Base-by-base conservation (phyloP, 35 echinoderm and acorn worm species). In the Ophiothrix spiculata region DNA sequence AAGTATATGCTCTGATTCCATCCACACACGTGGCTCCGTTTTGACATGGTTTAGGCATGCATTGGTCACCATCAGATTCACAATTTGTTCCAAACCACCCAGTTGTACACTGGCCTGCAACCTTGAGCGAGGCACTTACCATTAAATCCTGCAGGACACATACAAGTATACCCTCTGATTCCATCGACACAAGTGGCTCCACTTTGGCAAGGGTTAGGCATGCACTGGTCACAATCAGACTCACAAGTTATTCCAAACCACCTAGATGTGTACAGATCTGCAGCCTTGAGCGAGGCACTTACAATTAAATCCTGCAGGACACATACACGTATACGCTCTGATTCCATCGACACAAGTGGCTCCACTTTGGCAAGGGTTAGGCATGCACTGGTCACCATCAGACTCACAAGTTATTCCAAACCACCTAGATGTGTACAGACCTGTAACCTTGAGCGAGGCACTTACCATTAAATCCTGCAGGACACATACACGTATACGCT, bases 1-100 rank as follows among this genome's bases (percentile, higher is more conserved):
- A 91, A 21, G 64, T 40, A 49, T 85, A 86, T 8, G 64, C 36
- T 6, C 40, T 79, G 39, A 86, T 75, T 2, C 76, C 42, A 86
- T 86, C 78, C 15, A 81, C 38, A 34, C 90, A 91, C 32, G 83
- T 86, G 21, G 83, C 90, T 40, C 56, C 36, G 77, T 91, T 91
- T 10, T 12, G 56, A 86, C 90, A 91, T 15, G 83, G 90, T 12
- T 37, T 39, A 29, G 45, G 1, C 33, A 39, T 8, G 56, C 90
- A 91, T 33, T 86, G 46, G 41, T 91, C 90, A 37, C 85, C 82
- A 38, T 79, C 56, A 0, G 16, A 32, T 31, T 86, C 90, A 76
- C 90, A 91, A 69, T 79, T 79, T 16, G 29, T 36, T 2, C 90
- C 90, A 54, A 83, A 80, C 45, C 75, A 91, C 11, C 90, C 90